Percentiles rank a stretch among this genome's conserved stretches.
Evolutionary conservation across 2,888 invertebrate genomes (phyloP).

Genomic region (Netelia melanura): DNA sequence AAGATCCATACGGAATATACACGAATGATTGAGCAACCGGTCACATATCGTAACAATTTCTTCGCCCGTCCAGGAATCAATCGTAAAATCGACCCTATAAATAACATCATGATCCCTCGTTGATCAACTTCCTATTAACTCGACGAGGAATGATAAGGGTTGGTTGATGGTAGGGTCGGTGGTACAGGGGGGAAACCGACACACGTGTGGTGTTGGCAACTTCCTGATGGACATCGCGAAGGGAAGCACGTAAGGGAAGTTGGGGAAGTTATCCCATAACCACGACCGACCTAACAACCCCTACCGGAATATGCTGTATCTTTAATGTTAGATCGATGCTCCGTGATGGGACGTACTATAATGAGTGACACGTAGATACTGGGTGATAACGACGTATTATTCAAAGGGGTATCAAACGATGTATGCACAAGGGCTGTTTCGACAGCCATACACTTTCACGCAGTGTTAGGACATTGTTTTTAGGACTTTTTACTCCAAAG

Average conservation of each 20-base stretch:
- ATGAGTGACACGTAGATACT: conserved; percentile 6
- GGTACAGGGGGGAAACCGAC: conserved; percentile 13
- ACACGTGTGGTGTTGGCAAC: conserved; percentile 59
- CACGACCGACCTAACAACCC: conserved; percentile 37
- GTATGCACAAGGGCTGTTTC: background rate
- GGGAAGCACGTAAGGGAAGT: conserved; percentile 57
- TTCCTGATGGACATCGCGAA: conserved; percentile 60
- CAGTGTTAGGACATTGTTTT: too few species aligned
- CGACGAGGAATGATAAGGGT: conserved; percentile 41
- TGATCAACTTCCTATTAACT: conserved; percentile 60
- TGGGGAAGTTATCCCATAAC: conserved; percentile 46
- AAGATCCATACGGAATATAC: background rate
- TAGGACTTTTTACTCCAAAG: too few species aligned
- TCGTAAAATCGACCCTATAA: conserved; percentile 55
- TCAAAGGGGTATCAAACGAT: conserved; percentile 55
- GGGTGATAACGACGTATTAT: conserved; percentile 31
- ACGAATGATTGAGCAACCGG: background rate
- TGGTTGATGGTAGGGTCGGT: conserved; percentile 22
- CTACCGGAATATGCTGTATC: conserved; percentile 37
- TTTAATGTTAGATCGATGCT: conserved; percentile 30
- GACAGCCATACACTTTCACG: too few species aligned
- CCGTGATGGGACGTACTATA: conserved; percentile 25
- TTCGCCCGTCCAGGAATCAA: conserved; percentile 30
- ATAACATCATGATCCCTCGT: conserved; percentile 58
- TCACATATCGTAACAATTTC: conserved; percentile 15